Conservation (phyloP, 2,113 vertebrate species). For the Monarcha castaneiventris region DNA sequence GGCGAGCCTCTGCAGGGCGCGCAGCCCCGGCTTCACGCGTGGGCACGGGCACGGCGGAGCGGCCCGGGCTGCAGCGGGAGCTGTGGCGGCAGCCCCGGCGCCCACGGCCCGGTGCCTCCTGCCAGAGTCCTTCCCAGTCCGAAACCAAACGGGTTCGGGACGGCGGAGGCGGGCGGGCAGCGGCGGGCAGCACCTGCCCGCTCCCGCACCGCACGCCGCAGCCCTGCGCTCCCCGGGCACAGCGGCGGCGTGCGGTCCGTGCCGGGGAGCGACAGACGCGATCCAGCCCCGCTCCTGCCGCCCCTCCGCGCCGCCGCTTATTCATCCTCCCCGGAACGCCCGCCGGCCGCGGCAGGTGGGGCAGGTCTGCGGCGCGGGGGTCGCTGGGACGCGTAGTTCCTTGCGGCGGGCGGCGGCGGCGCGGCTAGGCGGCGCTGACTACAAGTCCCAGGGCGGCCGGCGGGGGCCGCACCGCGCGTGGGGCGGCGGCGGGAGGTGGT, state of each 20-base stretch:
- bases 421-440: neutral
- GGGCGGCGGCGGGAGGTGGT: neutral
- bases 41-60: neutral
- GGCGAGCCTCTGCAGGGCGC: fast-evolving
- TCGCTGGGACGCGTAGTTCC: neutral
- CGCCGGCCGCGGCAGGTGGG: neutral
- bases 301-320: neutral
- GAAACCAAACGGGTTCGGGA: neutral
- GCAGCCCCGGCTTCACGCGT: neutral
- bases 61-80: neutral
- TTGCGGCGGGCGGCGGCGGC: fast-evolving
- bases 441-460: neutral
- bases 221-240: neutral
- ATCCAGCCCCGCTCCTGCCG: fast-evolving
- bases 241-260: neutral
- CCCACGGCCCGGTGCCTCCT: neutral
- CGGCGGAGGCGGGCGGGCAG: neutral
- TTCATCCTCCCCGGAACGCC: neutral
- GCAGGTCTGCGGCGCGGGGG: neutral
- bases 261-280: neutral
- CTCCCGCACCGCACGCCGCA: neutral
- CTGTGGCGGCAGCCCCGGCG: neutral
- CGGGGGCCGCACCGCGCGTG: neutral
- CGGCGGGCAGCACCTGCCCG: neutral
- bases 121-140: neutral